Percentiles rank a stretch among this genome's conserved stretches.
Conservation (phyloP, 2,888 invertebrate genomes). For the Drosophila rubida region DNA sequence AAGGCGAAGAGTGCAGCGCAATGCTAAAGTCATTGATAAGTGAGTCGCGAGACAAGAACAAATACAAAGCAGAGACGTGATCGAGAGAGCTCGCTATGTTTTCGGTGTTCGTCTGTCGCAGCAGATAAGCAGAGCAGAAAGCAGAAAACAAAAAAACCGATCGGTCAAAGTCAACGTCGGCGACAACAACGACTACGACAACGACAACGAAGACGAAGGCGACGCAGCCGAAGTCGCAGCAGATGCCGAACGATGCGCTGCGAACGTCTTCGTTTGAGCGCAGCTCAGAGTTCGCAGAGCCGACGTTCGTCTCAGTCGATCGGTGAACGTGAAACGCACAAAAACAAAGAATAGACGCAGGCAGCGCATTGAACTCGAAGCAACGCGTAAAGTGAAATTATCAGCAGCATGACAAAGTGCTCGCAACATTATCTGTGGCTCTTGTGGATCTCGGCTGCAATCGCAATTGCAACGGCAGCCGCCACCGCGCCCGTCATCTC, state of each 20-base stretch:
- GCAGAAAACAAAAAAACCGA: conserved; percentile 27
- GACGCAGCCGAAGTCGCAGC: background rate
- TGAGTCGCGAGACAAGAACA: conserved; percentile 26
- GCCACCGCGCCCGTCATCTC: conserved; percentile 75
- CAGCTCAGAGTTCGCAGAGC: conserved; percentile 42
- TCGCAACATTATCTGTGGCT: conserved; percentile 30
- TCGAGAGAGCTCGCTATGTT: conserved; percentile 27
- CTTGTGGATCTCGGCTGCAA: conserved; percentile 19
- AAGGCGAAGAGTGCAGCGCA: conserved; percentile 42
- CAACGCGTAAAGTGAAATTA: conserved; percentile 35
- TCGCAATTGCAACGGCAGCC: background rate
- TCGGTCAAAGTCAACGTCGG: conserved; percentile 54
- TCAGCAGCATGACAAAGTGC: conserved; percentile 32
- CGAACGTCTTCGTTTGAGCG: conserved; percentile 41
- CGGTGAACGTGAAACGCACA: conserved; percentile 55
- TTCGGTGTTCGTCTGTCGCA: conserved; percentile 17
- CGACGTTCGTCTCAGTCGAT: conserved; percentile 58
- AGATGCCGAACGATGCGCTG: conserved; percentile 14
- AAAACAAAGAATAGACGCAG: conserved; percentile 9
- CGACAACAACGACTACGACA: too few relatives aligned
- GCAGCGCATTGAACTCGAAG: conserved; percentile 59
- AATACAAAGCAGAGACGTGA: conserved; percentile 23
- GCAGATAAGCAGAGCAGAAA: conserved; percentile 48
- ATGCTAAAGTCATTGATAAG: conserved; percentile 68
- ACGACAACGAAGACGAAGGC: conserved; percentile 16